Conservation (phyloP, 1,140 invertebrate species). For the Condylostylus longicornis region DNA sequence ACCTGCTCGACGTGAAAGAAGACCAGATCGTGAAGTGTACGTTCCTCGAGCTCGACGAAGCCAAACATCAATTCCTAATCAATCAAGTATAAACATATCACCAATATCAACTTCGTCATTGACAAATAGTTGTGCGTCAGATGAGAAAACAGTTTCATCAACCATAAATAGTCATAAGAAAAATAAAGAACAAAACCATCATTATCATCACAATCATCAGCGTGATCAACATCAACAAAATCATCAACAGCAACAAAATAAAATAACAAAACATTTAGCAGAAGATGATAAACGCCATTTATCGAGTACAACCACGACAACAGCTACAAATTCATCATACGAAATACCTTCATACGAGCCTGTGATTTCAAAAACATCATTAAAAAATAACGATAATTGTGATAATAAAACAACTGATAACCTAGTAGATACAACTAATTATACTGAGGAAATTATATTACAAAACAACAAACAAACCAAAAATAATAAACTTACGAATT, state of each 20-base stretch:
- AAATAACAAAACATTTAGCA: too few species aligned
- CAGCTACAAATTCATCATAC: too few species aligned
- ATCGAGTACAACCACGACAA: too few species aligned
- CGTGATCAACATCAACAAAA: slow-evolving; percentile 3
- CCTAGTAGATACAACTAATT: neutral
- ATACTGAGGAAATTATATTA: too few species aligned
- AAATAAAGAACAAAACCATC: neutral
- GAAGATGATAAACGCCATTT: too few species aligned
- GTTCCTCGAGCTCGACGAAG: slow-evolving; percentile 52
- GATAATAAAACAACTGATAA: slow-evolving; percentile 1
- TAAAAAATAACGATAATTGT: slow-evolving; percentile 10
- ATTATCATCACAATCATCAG: neutral
- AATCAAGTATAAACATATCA: slow-evolving; percentile 12
- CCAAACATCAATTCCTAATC: slow-evolving; percentile 25
- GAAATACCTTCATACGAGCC: too few species aligned
- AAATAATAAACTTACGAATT: too few species aligned
- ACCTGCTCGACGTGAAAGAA: slow-evolving; percentile 34
- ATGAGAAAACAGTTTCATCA: slow-evolving; percentile 4
- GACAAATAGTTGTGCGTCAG: slow-evolving; percentile 4
- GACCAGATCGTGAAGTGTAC: slow-evolving; percentile 63
- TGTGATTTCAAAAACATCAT: slow-evolving; percentile 7
- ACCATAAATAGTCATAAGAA: neutral
- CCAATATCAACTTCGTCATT: slow-evolving; percentile 6
- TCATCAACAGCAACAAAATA: slow-evolving; percentile 5
- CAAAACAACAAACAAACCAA: too few species aligned